Evolutionary conservation across 1,140 invertebrate genomes (phyloP).

Genomic region (Gonatopus flavifemur): DNA sequence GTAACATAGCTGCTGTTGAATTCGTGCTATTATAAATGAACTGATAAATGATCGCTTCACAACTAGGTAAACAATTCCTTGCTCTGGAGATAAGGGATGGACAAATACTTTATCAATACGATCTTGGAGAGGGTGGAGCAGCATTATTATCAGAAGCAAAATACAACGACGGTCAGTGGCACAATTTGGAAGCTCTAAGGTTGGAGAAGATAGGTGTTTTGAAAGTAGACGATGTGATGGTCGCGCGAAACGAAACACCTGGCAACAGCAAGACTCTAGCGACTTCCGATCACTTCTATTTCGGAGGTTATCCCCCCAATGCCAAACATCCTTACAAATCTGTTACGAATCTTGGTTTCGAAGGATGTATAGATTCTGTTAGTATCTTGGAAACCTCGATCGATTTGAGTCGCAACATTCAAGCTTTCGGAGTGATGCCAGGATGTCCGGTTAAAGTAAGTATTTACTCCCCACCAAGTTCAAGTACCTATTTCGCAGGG

Average conservation of each 20-base stretch:
- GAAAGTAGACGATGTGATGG: conserved; percentile 66
- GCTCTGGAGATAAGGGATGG: conserved; percentile 83
- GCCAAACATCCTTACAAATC: conserved; percentile 64
- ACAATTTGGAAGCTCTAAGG: conserved; percentile 72
- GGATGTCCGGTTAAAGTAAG: conserved; percentile 82
- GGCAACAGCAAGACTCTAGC: conserved; percentile 54
- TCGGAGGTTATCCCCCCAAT: conserved; percentile 79
- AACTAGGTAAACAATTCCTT: conserved; percentile 76
- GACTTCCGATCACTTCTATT: conserved; percentile 73
- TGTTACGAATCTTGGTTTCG: conserved; percentile 77
- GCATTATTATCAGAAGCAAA: conserved; percentile 60
- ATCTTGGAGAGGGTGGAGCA: conserved; percentile 67
- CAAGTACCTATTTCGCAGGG: too few species aligned
- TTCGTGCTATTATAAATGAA: too few species aligned
- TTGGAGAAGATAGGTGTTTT: conserved; percentile 68
- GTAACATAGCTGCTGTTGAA: too few species aligned
- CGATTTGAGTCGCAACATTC: conserved; percentile 76
- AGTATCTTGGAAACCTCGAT: conserved; percentile 72
- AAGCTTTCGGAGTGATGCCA: conserved; percentile 77
- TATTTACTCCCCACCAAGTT: too few species aligned
- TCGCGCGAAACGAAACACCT: conserved; percentile 46
- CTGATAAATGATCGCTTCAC: too few species aligned
- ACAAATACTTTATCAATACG: conserved; percentile 70
- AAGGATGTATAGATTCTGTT: conserved; percentile 90
- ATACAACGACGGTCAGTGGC: conserved; percentile 86